phyloP scores from a whole-genome alignment of 2,888 invertebrate genomes.

The Platycheirus rosarum region DNA sequence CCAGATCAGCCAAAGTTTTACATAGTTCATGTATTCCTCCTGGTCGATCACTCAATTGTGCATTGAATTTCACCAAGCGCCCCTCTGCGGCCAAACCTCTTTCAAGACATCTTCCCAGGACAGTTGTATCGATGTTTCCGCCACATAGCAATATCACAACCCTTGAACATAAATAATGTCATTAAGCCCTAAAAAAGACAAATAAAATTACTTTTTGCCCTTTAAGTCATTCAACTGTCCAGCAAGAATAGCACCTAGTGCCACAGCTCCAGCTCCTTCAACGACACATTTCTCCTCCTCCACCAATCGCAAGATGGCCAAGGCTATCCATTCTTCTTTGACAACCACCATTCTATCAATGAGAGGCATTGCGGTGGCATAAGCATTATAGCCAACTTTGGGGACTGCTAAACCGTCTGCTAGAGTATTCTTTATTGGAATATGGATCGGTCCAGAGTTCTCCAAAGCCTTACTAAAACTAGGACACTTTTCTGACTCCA shows the following conservation, averaged over 20 bases:
- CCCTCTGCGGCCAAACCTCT: slow-evolving; percentile 94
- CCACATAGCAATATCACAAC: slow-evolving; percentile 93
- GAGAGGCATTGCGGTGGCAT: slow-evolving; percentile 87
- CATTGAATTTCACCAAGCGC: slow-evolving; percentile 88
- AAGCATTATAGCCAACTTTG: slow-evolving; percentile 93
- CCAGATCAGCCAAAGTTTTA: slow-evolving; percentile 88
- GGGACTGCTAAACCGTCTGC: slow-evolving; percentile 96
- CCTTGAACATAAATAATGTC: slow-evolving; percentile 82
- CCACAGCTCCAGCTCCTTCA: slow-evolving; percentile 94
- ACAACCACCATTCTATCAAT: slow-evolving; percentile 92
- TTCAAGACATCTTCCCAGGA: slow-evolving; percentile 93
- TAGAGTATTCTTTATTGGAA: slow-evolving; percentile 88
- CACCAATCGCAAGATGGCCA: slow-evolving; percentile 90
- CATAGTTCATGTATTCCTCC: slow-evolving; percentile 93
- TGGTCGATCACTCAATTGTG: slow-evolving; percentile 92
- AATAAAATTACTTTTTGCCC: slow-evolving; percentile 87
- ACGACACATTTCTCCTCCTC: slow-evolving; percentile 95
- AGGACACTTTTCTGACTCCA: slow-evolving; percentile 95
- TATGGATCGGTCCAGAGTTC: slow-evolving; percentile 87
- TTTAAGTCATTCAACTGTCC: slow-evolving; percentile 90
- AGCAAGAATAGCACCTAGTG: slow-evolving; percentile 92
- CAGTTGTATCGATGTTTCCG: slow-evolving; percentile 96
- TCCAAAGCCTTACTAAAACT: slow-evolving; percentile 91
- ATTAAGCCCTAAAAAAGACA: neutral
- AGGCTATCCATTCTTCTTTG: slow-evolving; percentile 92